Conservation (phyloP, 2,797 vertebrate genomes). For the Simalia tracyae region DNA sequence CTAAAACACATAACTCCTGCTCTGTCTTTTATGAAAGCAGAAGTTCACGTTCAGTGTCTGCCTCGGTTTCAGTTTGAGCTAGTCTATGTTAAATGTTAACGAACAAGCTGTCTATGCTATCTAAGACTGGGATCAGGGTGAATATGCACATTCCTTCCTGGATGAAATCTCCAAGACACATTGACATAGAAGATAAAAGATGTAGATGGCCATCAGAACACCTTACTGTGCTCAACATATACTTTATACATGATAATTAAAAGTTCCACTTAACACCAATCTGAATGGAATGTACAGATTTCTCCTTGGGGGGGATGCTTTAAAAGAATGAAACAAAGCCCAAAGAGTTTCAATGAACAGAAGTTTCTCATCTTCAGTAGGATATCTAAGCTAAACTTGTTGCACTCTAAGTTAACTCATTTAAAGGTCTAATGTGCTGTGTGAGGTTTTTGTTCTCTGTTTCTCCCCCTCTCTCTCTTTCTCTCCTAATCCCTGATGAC, state of each 20-base stretch:
- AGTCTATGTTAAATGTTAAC: no score
- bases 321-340: background rate
- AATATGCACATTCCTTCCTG: no score
- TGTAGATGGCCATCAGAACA: no score
- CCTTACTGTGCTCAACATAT: no score
- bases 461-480: no score
- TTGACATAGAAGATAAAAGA: no score
- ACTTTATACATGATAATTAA: no score
- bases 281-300: background rate
- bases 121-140: no score
- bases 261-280: background rate
- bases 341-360: background rate
- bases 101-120: no score
- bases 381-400: background rate
- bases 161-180: no score
- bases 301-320: background rate
- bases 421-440: background rate
- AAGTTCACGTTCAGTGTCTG: background rate
- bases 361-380: background rate
- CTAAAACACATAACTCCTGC: background rate
- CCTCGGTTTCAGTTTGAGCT: background rate
- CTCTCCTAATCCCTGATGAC: conserved; percentile 22
- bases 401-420: background rate
- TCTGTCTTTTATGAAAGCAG: background rate
- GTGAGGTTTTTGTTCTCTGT: background rate